Conservation (phyloP, 2,797 vertebrate genomes). For the Malacoctenus gilli region DNA sequence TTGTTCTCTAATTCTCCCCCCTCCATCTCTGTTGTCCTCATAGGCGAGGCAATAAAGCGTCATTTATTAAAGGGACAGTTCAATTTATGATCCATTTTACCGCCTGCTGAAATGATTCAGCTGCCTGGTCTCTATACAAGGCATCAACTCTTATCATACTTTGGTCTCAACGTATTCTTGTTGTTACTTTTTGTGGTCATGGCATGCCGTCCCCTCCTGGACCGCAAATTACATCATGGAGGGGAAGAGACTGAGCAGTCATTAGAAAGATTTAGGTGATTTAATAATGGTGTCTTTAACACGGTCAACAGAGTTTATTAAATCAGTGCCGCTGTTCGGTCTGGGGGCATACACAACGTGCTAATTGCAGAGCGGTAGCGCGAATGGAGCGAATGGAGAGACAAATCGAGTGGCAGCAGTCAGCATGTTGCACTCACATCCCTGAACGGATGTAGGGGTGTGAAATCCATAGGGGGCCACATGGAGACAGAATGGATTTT, state of each 20-base stretch:
- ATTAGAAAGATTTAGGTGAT: slow-evolving; percentile 38
- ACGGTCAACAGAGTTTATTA: slow-evolving; percentile 45
- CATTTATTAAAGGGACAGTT: slow-evolving; percentile 77
- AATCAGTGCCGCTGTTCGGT: slow-evolving; percentile 46
- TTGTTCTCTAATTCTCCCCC: slow-evolving; percentile 36
- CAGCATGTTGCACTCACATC: slow-evolving; percentile 10
- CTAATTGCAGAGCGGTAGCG: slow-evolving; percentile 37
- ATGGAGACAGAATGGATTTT: too few species aligned
- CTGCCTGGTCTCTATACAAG: neutral
- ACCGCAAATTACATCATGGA: slow-evolving; percentile 7
- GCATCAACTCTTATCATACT: neutral
- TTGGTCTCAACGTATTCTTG: neutral
- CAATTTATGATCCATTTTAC: slow-evolving; percentile 64
- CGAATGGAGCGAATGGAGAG: slow-evolving; percentile 23
- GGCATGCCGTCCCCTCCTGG: neutral
- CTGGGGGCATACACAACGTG: slow-evolving; percentile 33
- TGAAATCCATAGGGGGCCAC: too few species aligned
- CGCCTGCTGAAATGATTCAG: slow-evolving; percentile 49
- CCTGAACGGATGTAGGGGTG: neutral
- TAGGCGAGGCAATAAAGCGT: slow-evolving; percentile 57
- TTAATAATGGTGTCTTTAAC: slow-evolving; percentile 46
- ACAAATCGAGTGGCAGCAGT: slow-evolving; percentile 3
- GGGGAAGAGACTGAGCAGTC: slow-evolving; percentile 9
- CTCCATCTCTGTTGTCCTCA: slow-evolving; percentile 47
- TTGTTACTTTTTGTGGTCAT: neutral